Evolutionary conservation across 2,888 invertebrate species (phyloP).

Genomic region (Lysandra coridon): DNA sequence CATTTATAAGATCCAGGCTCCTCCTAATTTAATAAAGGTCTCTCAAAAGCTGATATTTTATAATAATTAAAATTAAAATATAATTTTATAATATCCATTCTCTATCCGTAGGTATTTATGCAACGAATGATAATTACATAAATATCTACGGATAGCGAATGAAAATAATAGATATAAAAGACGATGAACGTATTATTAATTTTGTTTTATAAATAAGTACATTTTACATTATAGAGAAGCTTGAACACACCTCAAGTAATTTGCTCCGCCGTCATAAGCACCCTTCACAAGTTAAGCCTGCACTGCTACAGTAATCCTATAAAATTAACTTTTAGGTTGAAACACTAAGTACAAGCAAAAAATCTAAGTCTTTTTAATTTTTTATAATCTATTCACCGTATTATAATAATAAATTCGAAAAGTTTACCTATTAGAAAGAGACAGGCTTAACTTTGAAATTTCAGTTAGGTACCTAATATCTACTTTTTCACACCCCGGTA

Average conservation of each 20-base stretch:
- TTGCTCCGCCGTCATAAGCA: not conserved
- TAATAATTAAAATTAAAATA: too few species aligned
- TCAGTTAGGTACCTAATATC: too few species aligned
- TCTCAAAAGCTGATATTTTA: not conserved
- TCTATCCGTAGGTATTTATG: too few species aligned
- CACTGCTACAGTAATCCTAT: not conserved
- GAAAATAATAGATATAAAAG: too few species aligned
- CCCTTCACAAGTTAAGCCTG: slow-evolving; percentile 1
- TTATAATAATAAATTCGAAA: too few species aligned
- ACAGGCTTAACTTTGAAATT: too few species aligned
- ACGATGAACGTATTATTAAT: not conserved
- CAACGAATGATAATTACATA: too few species aligned
- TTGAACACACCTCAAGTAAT: slow-evolving; percentile 1
- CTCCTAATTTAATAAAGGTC: not conserved
- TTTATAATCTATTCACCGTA: too few species aligned
- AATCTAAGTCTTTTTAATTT: not conserved
- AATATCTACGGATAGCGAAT: too few species aligned
- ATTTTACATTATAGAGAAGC: not conserved
- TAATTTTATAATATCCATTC: too few species aligned
- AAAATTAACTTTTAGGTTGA: not conserved
- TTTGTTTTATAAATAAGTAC: not conserved
- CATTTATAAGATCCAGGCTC: not conserved
- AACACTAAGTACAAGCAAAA: not conserved
- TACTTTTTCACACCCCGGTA: too few species aligned
- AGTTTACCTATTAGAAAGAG: too few species aligned